Evolutionary conservation across 2,888 invertebrate species (phyloP).

Genomic region (Busseola fusca): DNA sequence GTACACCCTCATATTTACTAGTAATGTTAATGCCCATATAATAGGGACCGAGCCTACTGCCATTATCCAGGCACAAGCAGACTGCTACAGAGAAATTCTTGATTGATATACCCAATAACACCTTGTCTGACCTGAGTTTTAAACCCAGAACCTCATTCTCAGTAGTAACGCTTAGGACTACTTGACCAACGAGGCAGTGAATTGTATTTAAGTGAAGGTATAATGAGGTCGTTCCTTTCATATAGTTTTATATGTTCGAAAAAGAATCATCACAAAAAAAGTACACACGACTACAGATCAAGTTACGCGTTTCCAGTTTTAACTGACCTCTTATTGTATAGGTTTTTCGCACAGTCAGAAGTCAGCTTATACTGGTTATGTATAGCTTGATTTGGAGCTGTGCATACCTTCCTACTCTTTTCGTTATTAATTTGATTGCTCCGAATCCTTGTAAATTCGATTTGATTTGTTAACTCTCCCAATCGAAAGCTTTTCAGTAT

Average conservation of each 20-base stretch:
- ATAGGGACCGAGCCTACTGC: not conserved
- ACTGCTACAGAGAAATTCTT: not conserved
- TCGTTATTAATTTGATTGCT: not conserved
- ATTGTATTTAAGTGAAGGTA: not conserved
- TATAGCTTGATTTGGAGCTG: no score
- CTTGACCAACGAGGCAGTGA: not conserved
- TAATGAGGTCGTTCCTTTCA: no score
- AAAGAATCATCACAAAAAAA: no score
- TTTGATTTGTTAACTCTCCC: no score
- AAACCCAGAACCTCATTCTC: not conserved
- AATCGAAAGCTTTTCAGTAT: not conserved
- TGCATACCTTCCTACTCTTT: no score
- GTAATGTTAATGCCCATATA: not conserved
- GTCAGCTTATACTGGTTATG: no score
- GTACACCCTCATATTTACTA: not conserved
- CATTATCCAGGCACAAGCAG: not conserved
- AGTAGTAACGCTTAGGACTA: not conserved
- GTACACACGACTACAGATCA: no score
- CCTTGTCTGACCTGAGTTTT: not conserved
- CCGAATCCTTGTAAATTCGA: not conserved
- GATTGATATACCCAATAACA: no score
- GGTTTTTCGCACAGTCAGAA: no score
- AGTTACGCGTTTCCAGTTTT: no score
- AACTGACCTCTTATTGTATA: no score
- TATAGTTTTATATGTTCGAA: not conserved